These are phyloP conservation scores for Drosophila paramelanica DNA, from an alignment of 2,888 invertebrate genomes.

Conservation along the genomic window DNA sequence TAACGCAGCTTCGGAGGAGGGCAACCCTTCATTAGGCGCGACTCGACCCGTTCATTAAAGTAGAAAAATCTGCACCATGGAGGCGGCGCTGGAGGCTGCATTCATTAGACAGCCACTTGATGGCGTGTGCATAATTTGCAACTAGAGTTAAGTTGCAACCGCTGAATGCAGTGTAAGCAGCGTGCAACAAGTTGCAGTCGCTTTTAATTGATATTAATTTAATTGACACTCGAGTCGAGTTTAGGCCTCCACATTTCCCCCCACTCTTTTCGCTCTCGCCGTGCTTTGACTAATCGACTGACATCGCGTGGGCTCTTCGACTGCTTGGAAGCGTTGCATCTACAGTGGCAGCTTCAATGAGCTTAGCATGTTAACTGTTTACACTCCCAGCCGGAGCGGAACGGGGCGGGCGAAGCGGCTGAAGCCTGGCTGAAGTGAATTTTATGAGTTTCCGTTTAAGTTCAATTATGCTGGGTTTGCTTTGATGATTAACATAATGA, in stretches of 20 bases:
- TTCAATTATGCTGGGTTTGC: constrained; percentile 62
- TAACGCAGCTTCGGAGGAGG: constrained; percentile 23
- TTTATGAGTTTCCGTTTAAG: constrained; percentile 76
- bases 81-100: constrained; percentile 47
- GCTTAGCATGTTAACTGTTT: constrained; percentile 61
- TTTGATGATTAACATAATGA: constrained; percentile 59
- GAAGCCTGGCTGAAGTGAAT: constrained; percentile 48
- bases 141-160: constrained; percentile 43
- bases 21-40: constrained; percentile 69
- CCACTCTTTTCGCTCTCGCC: constrained; percentile 2
- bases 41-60: constrained; percentile 58
- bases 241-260: constrained; percentile 46
- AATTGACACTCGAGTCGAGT: constrained; percentile 74
- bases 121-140: constrained; percentile 77
- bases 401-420: not conserved
- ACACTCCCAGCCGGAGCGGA: constrained; percentile 6
- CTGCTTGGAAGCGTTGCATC: constrained; percentile 24
- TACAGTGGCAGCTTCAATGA: constrained; percentile 56
- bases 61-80: constrained; percentile 52
- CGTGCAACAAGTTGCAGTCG: constrained; percentile 71
- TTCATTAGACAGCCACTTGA: constrained; percentile 66
- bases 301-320: constrained; percentile 59
- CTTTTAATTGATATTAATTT: constrained; percentile 80
- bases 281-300: constrained; percentile 61
- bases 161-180: constrained; percentile 30